phyloP scores from a whole-genome alignment of 2,888 invertebrate genomes.

The Dynastes maya region DNA sequence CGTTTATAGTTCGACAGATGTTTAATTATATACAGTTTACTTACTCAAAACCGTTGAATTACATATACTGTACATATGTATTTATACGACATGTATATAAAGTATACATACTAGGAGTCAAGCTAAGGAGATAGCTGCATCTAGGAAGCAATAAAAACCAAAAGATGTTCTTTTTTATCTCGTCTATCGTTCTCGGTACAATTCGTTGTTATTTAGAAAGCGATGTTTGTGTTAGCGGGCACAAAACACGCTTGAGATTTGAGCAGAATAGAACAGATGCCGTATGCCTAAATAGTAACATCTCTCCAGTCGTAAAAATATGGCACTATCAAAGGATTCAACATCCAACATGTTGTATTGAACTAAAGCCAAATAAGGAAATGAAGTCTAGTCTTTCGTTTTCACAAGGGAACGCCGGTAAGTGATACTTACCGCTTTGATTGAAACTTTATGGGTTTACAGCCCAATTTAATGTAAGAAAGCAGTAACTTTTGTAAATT shows the following conservation, averaged over 20 bases:
- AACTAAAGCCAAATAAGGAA: no score
- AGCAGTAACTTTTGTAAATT: no score
- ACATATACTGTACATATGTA: no score
- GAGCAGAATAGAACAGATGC: not conserved
- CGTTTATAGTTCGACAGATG: constrained; percentile 15
- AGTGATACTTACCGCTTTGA: no score
- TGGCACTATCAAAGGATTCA: no score
- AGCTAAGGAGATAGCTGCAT: not conserved
- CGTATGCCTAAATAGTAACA: not conserved
- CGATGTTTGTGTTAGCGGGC: not conserved
- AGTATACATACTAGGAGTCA: not conserved
- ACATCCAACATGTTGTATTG: no score
- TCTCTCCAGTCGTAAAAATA: not conserved
- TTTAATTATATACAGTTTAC: constrained; percentile 13
- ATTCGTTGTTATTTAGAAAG: constrained; percentile 10
- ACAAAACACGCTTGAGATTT: no score
- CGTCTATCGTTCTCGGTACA: constrained; percentile 1
- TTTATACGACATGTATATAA: not conserved
- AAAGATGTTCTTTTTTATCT: not conserved
- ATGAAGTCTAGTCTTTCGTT: no score
- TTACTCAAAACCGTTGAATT: not conserved
- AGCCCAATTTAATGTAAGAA: no score
- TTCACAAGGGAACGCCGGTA: no score
- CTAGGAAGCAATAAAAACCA: constrained; percentile 10
- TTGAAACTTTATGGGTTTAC: no score